Base-by-base conservation (phyloP, 2,797 vertebrate species). In the Columba guinea region DNA sequence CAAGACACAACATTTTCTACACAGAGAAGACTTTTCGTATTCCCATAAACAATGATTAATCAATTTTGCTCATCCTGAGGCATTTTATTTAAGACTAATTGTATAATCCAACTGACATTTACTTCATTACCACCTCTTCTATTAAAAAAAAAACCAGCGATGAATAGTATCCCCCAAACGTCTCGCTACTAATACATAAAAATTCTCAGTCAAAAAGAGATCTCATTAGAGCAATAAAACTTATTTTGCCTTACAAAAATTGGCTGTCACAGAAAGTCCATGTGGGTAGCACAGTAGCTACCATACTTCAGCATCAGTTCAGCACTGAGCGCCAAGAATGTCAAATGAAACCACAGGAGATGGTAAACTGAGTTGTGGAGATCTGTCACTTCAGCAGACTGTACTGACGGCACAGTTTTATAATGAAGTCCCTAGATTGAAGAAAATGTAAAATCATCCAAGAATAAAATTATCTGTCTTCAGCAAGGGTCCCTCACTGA, bases 341-440 rank as follows among this genome's bases (percentile, higher is more conserved):
- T 56, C 55, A 80, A 75, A 52, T 7, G 41, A 81, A 93, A 52
- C 28, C 82, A 49, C 56, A 41, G 70, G 92, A 76, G 83, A 73
- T 5, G 34, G 30, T 20, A 62, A 59, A 32, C 44, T 35, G 60
- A 51, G 48, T 2, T 0, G 73, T 58, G 51, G 7, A 90, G 65
- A 53, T n/a, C 65, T 87, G 92, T 28, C 85, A 63, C 67, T 68
- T 90, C 59, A 69, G 55, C 68, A 89, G 65, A 10, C 76, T 53
- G 46, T 0, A 1, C 41, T 69, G 46, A 34, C 0, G 0, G 71
- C 28, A 52, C 13, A n/a, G 59, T 37, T 77, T 56, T 46, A 79
- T 65, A 93, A 93, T 39, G 46, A 92, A 70, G 82, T 84, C 74
- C 59, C 74, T 23, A 3, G 26, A 76, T 22, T 39, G 46, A 52